A percentile compares a stretch with the other conserved stretches of the same genome.
These are phyloP conservation scores for Artibeus jamaicensis DNA, from an alignment of 2,797 vertebrate genomes.

Conservation along the genomic window DNA sequence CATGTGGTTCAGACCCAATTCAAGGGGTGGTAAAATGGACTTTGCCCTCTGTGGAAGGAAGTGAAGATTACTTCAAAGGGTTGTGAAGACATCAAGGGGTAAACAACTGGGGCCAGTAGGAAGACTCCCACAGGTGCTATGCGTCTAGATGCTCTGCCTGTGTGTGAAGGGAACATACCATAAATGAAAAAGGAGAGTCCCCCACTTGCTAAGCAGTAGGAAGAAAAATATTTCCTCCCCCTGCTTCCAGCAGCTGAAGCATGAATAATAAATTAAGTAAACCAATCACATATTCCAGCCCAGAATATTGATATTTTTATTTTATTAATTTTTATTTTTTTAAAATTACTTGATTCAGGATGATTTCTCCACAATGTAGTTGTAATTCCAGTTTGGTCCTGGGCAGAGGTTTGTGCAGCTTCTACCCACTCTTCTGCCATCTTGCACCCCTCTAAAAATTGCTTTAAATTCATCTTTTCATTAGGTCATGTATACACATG, in stretches of 20 bases:
- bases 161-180: not conserved
- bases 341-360: not conserved
- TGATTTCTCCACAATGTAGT: not conserved
- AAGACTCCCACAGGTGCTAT: not conserved
- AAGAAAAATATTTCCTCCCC: not conserved
- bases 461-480: not conserved
- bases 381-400: not conserved
- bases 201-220: not conserved
- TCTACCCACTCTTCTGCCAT: not conserved
- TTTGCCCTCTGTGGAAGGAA: not conserved
- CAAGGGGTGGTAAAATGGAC: not conserved
- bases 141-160: not conserved
- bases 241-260: not conserved
- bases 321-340: not conserved
- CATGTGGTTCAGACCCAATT: not conserved
- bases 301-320: not conserved
- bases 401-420: not conserved
- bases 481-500: not conserved
- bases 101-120: not conserved
- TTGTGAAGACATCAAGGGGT: not conserved
- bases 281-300: not conserved
- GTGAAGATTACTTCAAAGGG: not conserved
- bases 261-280: not conserved
- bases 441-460: not conserved
- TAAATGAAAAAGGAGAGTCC: not conserved